Evolutionary conservation across 2,888 invertebrate species (phyloP).

Genomic region (Portevinia maculata): DNA sequence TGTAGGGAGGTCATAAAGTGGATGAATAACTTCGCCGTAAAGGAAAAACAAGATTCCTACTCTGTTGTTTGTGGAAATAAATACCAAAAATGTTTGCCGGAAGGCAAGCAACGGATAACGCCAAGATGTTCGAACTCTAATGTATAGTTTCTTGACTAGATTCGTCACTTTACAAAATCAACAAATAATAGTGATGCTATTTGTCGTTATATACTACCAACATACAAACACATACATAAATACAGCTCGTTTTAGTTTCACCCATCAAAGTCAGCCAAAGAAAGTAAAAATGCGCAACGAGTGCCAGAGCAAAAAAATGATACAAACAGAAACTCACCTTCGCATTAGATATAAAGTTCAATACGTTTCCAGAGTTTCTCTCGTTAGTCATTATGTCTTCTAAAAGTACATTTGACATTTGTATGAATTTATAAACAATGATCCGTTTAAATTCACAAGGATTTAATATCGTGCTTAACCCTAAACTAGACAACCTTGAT

Average conservation of each 20-base stretch:
- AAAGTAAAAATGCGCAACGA: slow-evolving; percentile 1
- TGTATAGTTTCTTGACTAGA: no score
- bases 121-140: no score
- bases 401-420: background rate
- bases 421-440: slow-evolving; percentile 13
- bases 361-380: background rate
- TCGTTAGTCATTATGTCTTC: background rate
- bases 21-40: no score
- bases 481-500: background rate
- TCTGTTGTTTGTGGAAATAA: no score
- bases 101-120: no score
- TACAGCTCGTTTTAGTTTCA: background rate
- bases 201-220: no score
- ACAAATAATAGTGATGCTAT: no score
- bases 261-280: background rate
- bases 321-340: background rate
- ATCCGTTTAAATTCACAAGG: background rate
- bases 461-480: background rate
- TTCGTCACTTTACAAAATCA: no score
- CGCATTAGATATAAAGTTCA: background rate
- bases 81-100: no score
- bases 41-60: no score
- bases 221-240: no score
- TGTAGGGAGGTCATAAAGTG: no score
- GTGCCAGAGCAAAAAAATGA: background rate